Evolutionary conservation across 2,797 vertebrate species (phyloP).

Genomic region (Loris lydekkerianus): DNA sequence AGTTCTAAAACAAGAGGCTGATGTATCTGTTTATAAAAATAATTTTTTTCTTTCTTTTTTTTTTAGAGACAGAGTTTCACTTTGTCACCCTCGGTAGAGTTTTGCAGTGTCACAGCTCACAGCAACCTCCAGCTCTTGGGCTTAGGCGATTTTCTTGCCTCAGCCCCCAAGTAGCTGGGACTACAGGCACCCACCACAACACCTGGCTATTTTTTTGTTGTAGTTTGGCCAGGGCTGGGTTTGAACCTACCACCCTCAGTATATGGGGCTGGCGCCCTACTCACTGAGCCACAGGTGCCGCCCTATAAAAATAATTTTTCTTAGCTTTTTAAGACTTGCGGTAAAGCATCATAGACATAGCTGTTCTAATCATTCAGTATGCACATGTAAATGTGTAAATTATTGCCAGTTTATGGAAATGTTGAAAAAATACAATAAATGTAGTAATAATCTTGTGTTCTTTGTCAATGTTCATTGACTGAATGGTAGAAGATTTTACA

Average conservation of each 20-base stretch:
- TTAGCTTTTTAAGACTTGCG: neutral
- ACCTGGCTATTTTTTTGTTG: no score
- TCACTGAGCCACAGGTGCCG: no score
- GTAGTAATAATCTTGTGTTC: neutral
- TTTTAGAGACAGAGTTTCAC: no score
- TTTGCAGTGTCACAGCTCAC: no score
- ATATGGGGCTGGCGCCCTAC: no score
- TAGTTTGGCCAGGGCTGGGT: no score
- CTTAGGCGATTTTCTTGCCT: no score
- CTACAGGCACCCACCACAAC: no score
- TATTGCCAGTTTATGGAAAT: constrained; percentile 24
- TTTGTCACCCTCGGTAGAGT: no score
- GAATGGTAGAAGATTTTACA: neutral
- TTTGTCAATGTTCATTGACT: neutral
- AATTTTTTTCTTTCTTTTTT: neutral
- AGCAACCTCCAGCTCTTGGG: no score
- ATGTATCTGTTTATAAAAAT: neutral
- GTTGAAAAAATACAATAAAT: neutral
- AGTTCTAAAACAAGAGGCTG: neutral
- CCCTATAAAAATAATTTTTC: neutral
- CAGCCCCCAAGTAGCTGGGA: no score
- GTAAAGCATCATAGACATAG: neutral
- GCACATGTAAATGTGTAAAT: neutral
- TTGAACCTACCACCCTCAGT: no score
- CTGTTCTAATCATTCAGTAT: neutral